Percentiles rank a stretch among this genome's conserved stretches.
Evolutionary conservation across 2,113 vertebrate species (phyloP).

Genomic region (Elaphurus davidianus): DNA sequence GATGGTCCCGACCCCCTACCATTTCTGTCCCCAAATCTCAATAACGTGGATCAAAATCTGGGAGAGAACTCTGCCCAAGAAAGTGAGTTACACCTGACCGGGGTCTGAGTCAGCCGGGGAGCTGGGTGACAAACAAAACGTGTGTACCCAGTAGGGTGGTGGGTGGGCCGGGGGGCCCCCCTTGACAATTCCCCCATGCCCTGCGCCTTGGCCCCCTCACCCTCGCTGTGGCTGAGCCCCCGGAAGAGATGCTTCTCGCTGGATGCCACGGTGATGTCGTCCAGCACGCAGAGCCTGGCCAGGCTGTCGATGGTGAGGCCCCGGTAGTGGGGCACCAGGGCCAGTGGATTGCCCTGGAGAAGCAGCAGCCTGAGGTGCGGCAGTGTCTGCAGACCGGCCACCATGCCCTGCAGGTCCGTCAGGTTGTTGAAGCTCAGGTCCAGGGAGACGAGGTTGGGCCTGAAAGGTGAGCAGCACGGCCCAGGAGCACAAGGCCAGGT

Average conservation of each 20-base stretch:
- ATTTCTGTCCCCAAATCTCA: neutral
- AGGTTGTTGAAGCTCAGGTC: slow-evolving; percentile 90
- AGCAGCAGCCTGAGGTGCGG: slow-evolving; percentile 81
- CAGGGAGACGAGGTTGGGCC: slow-evolving; percentile 90
- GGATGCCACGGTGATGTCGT: slow-evolving; percentile 79
- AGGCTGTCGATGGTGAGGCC: slow-evolving; percentile 88
- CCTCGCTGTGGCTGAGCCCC: slow-evolving; percentile 76
- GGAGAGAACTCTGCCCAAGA: neutral
- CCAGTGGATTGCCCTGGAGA: slow-evolving; percentile 90
- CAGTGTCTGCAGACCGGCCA: slow-evolving; percentile 78
- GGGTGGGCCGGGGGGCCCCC: neutral
- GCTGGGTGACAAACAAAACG: neutral
- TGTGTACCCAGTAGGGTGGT: rapidly evolving
- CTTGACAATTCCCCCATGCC: neutral
- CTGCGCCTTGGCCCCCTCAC: slow-evolving; percentile 66
- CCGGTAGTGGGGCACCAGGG: slow-evolving; percentile 85
- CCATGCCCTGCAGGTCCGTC: slow-evolving; percentile 77
- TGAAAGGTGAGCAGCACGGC: slow-evolving; percentile 48
- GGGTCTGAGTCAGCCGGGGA: neutral
- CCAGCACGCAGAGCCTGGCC: slow-evolving; percentile 81
- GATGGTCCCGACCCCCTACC: neutral
- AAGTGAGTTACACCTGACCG: neutral
- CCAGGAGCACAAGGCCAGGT: neutral
- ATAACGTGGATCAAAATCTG: neutral
- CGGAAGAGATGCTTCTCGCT: slow-evolving; percentile 81